Conservation (phyloP, 1,140 invertebrate genomes). For the Eupristina koningsbergeri region DNA sequence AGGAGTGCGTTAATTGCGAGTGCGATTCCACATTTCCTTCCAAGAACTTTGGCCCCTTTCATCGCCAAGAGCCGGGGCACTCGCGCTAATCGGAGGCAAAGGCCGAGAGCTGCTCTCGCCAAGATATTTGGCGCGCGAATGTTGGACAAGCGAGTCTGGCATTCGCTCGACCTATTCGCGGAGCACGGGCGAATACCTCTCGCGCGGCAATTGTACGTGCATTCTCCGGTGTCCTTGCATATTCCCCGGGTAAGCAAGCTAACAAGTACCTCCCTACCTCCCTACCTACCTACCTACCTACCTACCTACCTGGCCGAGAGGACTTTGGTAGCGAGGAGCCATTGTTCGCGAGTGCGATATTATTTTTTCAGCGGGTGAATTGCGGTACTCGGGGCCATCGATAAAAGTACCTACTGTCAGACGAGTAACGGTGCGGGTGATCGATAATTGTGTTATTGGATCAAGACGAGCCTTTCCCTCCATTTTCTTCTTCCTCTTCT, state of each 20-base stretch:
- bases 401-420: background rate
- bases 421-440: background rate
- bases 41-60: background rate
- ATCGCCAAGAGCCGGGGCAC: too few species aligned
- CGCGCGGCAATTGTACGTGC: constrained; percentile 8
- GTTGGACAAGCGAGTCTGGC: too few species aligned
- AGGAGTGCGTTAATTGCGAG: background rate
- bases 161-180: background rate
- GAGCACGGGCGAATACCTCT: background rate
- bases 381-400: too few species aligned
- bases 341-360: background rate
- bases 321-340: too few species aligned
- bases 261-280: too few species aligned
- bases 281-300: too few species aligned
- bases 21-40: background rate
- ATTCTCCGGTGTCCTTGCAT: constrained; percentile 39
- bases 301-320: too few species aligned
- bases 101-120: too few species aligned
- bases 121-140: background rate
- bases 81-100: background rate
- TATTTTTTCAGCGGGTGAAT: constrained; percentile 13
- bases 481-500: too few species aligned
- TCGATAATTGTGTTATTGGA: too few species aligned
- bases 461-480: too few species aligned
- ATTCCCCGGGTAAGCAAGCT: constrained; percentile 54